Base-by-base conservation (phyloP, 2,113 vertebrate species). In the Archilochus colubris region DNA sequence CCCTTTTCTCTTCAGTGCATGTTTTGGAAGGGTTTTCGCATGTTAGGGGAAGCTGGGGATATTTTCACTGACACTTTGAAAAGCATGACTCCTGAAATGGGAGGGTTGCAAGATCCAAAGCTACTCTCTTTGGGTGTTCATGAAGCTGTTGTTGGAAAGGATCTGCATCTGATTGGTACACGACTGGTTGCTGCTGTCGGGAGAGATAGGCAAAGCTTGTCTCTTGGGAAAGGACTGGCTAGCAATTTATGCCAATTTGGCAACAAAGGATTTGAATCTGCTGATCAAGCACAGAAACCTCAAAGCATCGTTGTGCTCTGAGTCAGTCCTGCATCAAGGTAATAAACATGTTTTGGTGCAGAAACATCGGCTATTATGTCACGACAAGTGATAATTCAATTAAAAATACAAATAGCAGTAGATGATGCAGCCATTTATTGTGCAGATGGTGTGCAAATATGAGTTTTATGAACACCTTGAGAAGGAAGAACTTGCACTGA, bases 221-320 rank as follows among this genome's bases (percentile, higher is more conserved):
- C 66, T 75, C 80, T 83, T 83, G 83, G 76, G 86, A 96, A 82
- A n/a, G 74, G 80, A 88, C 91, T 0, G 76, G 86, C 78, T 78
- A 90, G 85, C 92, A 89, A 68, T 92, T 93, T 88, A 68, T 90
- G 93, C 93, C 90, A 74, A 15, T 75, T 76, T 93, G 91, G 80
- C 82, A 93, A 51, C 57, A 48, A 75, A 73, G 90, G 61, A 92
- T 92, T 96, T 95, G 69, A 93, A 93, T 93, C 72, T 96, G 92
- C 94, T 94, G 96, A 92, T 93, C 28, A 81, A 86, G 94, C 91
- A 91, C 21, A 50, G 78, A 94, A 95, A 80, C 75, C 90, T 93
- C 82, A 93, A 86, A 95, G 76, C 82, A 86, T 92, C 76, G 61
- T 91, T 94, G 24, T 75, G 64, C 64, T 83, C 89, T 93, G 80